phyloP scores from a whole-genome alignment of 2,888 invertebrate species.

The Chelonus formosanus region DNA sequence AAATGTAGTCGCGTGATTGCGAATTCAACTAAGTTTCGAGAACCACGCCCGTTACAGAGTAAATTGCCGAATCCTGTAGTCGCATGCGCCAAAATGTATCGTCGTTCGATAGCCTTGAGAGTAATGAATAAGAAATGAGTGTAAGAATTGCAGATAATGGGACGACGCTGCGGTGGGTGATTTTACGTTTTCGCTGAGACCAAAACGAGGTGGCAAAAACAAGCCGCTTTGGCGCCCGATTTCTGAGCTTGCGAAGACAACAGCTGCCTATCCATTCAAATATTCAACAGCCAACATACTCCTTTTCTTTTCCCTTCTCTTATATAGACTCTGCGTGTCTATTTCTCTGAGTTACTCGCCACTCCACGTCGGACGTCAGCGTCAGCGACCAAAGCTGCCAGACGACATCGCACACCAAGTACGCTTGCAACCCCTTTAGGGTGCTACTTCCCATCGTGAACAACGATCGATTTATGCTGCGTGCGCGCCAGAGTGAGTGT shows the following conservation, averaged over 20 bases:
- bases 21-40: conserved; percentile 27
- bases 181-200: no score
- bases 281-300: conserved; percentile 46
- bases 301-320: conserved; percentile 1
- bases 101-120: conserved; percentile 23
- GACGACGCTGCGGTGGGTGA: conserved; percentile 8
- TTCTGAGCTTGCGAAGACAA: conserved; percentile 54
- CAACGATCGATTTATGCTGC: conserved; percentile 30
- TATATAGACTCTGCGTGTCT: not conserved
- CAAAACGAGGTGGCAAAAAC: not conserved
- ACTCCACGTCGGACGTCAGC: conserved; percentile 17
- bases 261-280: conserved; percentile 53
- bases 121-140: conserved; percentile 30
- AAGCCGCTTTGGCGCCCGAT: conserved; percentile 21
- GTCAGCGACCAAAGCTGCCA: conserved; percentile 20
- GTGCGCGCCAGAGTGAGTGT: conserved; percentile 19
- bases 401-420: conserved; percentile 17
- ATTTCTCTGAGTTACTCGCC: conserved; percentile 8
- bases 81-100: conserved; percentile 26
- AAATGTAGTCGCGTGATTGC: conserved; percentile 23
- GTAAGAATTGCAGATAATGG: conserved; percentile 24
- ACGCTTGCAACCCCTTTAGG: conserved; percentile 22
- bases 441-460: conserved; percentile 12
- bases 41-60: conserved; percentile 26
- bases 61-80: conserved; percentile 27